These are phyloP conservation scores for Emmelina monodactyla DNA, from an alignment of 2,888 invertebrate genomes.

Conservation along the genomic window DNA sequence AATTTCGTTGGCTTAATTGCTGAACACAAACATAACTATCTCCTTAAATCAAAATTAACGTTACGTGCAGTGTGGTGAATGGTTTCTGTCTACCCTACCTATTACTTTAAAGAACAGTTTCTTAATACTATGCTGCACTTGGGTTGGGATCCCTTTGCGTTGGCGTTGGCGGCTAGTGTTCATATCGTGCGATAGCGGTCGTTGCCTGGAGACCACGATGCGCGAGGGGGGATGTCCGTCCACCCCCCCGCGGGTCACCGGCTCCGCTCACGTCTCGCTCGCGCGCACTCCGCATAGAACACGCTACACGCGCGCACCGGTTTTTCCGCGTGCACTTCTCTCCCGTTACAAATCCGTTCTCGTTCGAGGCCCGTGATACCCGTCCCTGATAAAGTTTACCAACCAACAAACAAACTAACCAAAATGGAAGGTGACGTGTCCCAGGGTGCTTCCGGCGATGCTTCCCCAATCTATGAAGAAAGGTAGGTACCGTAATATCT, in stretches of 20 bases:
- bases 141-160: too few relatives aligned
- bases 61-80: too few relatives aligned
- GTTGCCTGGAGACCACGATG: slow-evolving; percentile 22
- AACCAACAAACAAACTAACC: slow-evolving; percentile 13
- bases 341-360: slow-evolving; percentile 23
- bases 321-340: slow-evolving; percentile 29
- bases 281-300: slow-evolving; percentile 22
- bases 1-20: too few relatives aligned
- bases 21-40: too few relatives aligned
- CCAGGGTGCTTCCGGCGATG: slow-evolving; percentile 42
- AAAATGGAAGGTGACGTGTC: slow-evolving; percentile 48
- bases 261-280: slow-evolving; percentile 27
- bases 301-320: slow-evolving; percentile 32
- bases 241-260: slow-evolving; percentile 22
- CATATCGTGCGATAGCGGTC: too few relatives aligned
- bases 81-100: too few relatives aligned
- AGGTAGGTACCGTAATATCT: slow-evolving; percentile 35
- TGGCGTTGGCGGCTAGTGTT: too few relatives aligned
- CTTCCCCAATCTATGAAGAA: slow-evolving; percentile 45
- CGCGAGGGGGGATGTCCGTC: slow-evolving; percentile 20
- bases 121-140: too few relatives aligned
- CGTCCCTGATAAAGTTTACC: slow-evolving; percentile 13
- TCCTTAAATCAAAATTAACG: too few relatives aligned
- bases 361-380: slow-evolving; percentile 21
- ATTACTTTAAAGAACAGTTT: too few relatives aligned